These are phyloP conservation scores for Phyllostomus discolor DNA, from an alignment of 2,113 vertebrate species.

Conservation along the genomic window DNA sequence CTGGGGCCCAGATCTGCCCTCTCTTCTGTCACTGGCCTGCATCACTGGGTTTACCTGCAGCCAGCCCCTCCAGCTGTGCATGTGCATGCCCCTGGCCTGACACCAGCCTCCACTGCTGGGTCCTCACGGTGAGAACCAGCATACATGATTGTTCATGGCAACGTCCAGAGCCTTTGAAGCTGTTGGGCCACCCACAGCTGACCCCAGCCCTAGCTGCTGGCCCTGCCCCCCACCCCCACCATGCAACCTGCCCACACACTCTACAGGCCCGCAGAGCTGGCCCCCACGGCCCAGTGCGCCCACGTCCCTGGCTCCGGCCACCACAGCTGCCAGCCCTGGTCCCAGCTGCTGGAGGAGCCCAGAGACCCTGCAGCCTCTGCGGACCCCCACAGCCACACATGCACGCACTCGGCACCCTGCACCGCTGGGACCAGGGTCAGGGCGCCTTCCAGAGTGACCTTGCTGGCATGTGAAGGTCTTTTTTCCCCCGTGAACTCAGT, in stretches of 20 bases:
- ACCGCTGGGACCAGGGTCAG: neutral
- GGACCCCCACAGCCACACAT: neutral
- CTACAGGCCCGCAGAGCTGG: too few species aligned
- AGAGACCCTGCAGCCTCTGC: neutral
- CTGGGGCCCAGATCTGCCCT: neutral
- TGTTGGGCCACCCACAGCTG: neutral
- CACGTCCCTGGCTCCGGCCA: neutral
- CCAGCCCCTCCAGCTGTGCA: neutral
- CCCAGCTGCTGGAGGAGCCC: neutral
- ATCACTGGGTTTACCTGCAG: neutral
- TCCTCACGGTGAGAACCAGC: neutral
- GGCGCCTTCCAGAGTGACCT: neutral
- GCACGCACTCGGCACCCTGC: too few species aligned
- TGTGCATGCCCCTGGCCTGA: neutral
- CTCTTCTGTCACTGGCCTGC: neutral
- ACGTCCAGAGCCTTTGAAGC: neutral
- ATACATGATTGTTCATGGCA: neutral
- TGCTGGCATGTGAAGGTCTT: neutral
- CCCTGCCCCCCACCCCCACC: neutral
- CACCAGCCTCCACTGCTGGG: neutral
- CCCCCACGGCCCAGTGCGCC: neutral
- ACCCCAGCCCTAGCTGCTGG: neutral
- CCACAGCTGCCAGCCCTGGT: neutral
- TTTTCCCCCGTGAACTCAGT: neutral
- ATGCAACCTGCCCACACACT: too few species aligned